Conservation (phyloP, 2,888 invertebrate species). For the Prosopocoilus inquinatus region DNA sequence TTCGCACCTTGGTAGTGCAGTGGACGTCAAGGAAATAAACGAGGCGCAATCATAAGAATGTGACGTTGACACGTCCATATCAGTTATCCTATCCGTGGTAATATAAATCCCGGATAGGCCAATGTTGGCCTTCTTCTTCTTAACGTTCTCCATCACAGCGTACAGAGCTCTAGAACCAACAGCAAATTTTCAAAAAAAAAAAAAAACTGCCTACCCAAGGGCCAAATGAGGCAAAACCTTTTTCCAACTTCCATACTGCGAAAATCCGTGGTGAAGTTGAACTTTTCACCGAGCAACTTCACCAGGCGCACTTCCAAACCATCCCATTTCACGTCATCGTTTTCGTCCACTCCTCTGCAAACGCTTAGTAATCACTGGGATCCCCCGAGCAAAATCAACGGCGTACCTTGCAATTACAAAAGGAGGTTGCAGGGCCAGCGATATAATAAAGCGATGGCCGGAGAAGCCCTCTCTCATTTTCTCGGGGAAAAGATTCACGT, state of each 20-base stretch:
- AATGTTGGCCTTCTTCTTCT: slow-evolving; percentile 58
- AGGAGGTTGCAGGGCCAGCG: slow-evolving; percentile 72
- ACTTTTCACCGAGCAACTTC: slow-evolving; percentile 58
- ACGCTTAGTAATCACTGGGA: neutral
- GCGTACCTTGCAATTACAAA: slow-evolving; percentile 67
- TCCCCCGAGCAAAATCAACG: neutral
- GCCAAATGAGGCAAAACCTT: slow-evolving; percentile 25
- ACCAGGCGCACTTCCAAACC: slow-evolving; percentile 72
- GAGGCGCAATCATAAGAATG: slow-evolving; percentile 76
- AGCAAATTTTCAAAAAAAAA: neutral
- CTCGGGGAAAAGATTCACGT: slow-evolving; percentile 65
- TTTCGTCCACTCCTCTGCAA: slow-evolving; percentile 44
- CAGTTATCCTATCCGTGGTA: slow-evolving; percentile 53
- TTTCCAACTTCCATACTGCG: slow-evolving; percentile 54
- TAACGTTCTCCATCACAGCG: slow-evolving; percentile 56
- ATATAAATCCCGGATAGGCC: slow-evolving; percentile 73
- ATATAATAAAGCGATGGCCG: slow-evolving; percentile 70
- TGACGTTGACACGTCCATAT: slow-evolving; percentile 62
- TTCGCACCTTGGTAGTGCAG: slow-evolving; percentile 69
- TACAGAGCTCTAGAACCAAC: slow-evolving; percentile 59
- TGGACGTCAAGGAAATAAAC: slow-evolving; percentile 74
- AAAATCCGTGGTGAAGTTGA: slow-evolving; percentile 73
- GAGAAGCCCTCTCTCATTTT: slow-evolving; percentile 70
- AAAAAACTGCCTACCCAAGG: neutral
- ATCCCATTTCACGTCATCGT: slow-evolving; percentile 64